Base-by-base conservation (phyloP, 2,797 vertebrate genomes). In the Semotilus atromaculatus region DNA sequence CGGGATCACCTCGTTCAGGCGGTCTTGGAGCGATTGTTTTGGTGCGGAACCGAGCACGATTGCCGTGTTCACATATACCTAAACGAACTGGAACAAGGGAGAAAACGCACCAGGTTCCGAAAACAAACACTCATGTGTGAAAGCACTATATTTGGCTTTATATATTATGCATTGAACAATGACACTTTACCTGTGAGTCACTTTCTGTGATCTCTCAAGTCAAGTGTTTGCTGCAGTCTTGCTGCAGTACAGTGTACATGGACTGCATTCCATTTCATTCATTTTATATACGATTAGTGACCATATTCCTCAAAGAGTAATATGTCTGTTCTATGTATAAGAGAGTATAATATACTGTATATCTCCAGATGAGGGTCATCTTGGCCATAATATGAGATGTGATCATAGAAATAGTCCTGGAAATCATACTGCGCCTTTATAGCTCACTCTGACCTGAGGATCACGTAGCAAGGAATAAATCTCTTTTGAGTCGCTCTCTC, bases 391-490 rank as follows among this genome's bases (percentile, higher is more conserved):
- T 11, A 66, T 51, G 4, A 75, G 31, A 83, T 53, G 31, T 70
- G 64, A 58, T 83, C 10, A 53, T 53, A 36, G 34, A 76, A 67
- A 31, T 31, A 76, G 26, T 73, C 67, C 71, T 53, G 9, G 38
- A 66, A 53, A 75, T 18, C 81, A 75, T 21, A 29, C n/a, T 40
- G 72, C 4, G 31, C 23, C 31, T 83, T 53, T 55, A 53, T 67
- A 29, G 21, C 43, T 7, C 62, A 40, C 13, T 48, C 26, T 84
- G 82, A 78, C 74, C 73, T 78, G 21, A 70, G 74, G 82, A 58
- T 78, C 74, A 78, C 19, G 3, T 43, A 84, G 51, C 43, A 78
- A 45, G 38, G 8, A 23, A 26, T 78, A 68, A 45, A 84, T 77
- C 73, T 67, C 51, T 45, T 53, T 64, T 74, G 45, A 18, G 40